These are phyloP conservation scores for Ramphastos sulfuratus DNA, from an alignment of 2,113 vertebrate species.

Conservation along the genomic window DNA sequence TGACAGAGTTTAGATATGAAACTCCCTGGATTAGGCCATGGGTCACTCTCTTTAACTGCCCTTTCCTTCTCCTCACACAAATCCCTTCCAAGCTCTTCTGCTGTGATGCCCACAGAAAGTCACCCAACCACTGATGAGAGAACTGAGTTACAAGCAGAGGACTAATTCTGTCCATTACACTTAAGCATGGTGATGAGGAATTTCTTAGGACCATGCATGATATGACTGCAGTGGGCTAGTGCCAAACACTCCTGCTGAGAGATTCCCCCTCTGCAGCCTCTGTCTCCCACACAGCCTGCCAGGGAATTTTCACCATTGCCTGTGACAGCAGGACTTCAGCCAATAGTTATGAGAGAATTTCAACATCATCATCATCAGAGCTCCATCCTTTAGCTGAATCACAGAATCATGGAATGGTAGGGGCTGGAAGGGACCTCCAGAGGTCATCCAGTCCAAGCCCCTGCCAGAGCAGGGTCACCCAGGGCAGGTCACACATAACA, in stretches of 20 bases:
- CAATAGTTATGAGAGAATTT: background rate
- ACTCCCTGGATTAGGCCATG: background rate
- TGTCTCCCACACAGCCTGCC: background rate
- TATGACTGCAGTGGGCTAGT: background rate
- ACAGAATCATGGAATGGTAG: background rate
- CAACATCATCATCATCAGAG: background rate
- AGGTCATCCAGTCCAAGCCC: too few relatives aligned
- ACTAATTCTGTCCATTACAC: background rate
- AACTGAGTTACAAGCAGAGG: background rate
- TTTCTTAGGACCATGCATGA: background rate
- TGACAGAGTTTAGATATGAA: background rate
- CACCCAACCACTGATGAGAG: background rate
- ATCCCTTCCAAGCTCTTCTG: background rate
- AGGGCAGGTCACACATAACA: too few relatives aligned
- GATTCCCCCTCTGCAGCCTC: background rate
- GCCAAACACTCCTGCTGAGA: background rate
- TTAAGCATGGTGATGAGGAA: background rate
- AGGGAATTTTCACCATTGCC: background rate
- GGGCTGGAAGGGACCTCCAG: too few relatives aligned
- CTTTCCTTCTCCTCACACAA: background rate
- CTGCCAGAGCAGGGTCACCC: too few relatives aligned
- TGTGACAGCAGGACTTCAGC: background rate
- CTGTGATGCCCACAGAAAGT: background rate
- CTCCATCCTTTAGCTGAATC: background rate
- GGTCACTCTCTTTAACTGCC: background rate